phyloP scores from a whole-genome alignment of 2,113 vertebrate genomes.

The Pituophis catenifer region DNA sequence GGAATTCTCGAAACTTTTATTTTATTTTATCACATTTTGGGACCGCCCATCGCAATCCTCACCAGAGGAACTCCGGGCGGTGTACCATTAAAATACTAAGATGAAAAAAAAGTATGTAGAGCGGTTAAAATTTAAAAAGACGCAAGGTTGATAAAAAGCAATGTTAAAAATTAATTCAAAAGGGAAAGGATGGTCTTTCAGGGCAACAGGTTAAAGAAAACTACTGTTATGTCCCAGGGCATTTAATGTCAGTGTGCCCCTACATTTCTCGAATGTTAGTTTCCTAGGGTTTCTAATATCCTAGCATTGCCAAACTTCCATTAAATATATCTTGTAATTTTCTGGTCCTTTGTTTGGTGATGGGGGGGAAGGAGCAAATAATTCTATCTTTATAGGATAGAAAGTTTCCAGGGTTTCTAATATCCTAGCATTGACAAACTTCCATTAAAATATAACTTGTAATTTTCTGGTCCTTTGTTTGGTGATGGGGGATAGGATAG shows the following conservation, averaged over 20 bases:
- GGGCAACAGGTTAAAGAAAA: background rate
- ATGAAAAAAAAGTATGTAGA: background rate
- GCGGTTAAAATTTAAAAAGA: background rate
- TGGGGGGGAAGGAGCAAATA: no score
- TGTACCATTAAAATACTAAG: background rate
- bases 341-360: no score
- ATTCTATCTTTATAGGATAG: no score
- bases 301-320: no score
- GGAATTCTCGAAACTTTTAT: background rate
- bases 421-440: background rate
- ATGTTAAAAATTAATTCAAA: background rate
- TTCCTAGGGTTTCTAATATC: no score
- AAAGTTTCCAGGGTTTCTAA: no score
- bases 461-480: background rate
- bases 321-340: no score
- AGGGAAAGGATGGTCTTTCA: background rate
- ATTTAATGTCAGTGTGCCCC: no score
- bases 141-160: background rate
- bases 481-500: background rate
- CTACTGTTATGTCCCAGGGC: background rate
- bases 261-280: background rate
- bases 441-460: background rate
- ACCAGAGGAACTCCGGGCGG: background rate
- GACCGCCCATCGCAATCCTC: no score
- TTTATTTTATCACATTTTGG: background rate